Evolutionary conservation across 2,113 vertebrate genomes (phyloP), one percentile per base, ranked within the genome.

Genomic region (Solenodon paradoxus): DNA sequence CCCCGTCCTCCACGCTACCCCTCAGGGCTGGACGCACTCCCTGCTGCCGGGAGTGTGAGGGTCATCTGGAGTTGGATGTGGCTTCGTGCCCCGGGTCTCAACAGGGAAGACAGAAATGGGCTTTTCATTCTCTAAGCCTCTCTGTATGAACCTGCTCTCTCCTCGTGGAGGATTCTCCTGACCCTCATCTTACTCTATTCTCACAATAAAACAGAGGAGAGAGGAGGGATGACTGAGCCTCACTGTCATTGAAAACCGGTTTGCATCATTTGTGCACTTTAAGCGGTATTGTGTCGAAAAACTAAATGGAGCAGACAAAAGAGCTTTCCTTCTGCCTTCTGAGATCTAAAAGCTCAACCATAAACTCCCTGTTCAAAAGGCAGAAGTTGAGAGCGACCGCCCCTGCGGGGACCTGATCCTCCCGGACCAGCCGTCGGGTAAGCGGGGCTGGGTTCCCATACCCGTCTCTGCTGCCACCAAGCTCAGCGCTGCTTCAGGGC

Each of bases 271-370:
- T 64, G 63, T 68, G 42, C 26, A 51, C 7, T 80, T 89, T 74
- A 94, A 93, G 80, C 64, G 53, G 61, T 55, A 93, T 77, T 94
- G 77, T 94, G 89, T 75, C 92, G 40, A 42, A 88, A 89, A 93
- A 88, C 79, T 68, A 93, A 96, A 69, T 87, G 55, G 94, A 96
- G 84, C 90, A 93, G 95, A 96, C 97, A 91, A 96, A 96, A 93
- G 71, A 90, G 64, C 84, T 93, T 92, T 78, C 90, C 84, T 90
- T 95, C 64, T 35, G 68, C 59, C 38, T 90, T 90, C 42, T 30
- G 95, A 92, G 88, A 78, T 78, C 55, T 59, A 63, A 92, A 96
- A 85, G 90, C 55, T 53, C 88, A 84, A 55, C 83, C 16, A 13
- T 47, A 66, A 84, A 84, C 47, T 91, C 93, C 68, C 53, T 77